These are phyloP conservation scores for Perognathus longimembris DNA, from an alignment of 2,113 vertebrate species.

Conservation along the genomic window DNA sequence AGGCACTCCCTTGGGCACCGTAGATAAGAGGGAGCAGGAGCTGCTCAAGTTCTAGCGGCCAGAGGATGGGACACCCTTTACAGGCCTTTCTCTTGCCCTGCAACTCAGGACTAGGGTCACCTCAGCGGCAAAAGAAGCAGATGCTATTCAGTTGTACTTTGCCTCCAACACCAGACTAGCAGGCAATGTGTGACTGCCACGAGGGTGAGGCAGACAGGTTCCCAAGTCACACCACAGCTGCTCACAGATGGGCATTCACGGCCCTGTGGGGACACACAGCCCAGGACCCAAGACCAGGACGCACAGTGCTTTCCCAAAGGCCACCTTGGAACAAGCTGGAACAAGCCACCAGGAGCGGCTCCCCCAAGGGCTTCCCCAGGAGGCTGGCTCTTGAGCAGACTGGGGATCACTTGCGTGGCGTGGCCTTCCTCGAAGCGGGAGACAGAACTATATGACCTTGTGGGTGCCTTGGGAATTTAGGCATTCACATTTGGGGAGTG, in stretches of 20 bases:
- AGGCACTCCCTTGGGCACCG: background rate
- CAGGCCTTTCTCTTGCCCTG: background rate
- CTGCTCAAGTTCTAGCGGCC: background rate
- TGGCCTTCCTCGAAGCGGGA: background rate
- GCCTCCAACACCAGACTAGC: background rate
- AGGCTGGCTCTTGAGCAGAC: no score
- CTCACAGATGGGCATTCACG: background rate
- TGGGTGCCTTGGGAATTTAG: constrained; percentile 9
- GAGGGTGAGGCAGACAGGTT: background rate
- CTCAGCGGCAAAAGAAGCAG: background rate
- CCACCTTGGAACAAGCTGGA: background rate
- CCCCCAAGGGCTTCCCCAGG: background rate
- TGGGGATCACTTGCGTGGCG: background rate
- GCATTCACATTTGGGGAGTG: constrained; percentile 16
- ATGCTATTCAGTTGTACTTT: background rate
- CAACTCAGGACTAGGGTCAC: no score
- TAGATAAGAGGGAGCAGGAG: background rate
- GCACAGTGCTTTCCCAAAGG: background rate
- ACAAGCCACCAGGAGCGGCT: background rate
- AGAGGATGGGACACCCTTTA: background rate
- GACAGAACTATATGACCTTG: background rate
- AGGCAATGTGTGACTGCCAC: no score
- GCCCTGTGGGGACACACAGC: background rate
- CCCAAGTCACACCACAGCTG: background rate
- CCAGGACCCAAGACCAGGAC: background rate